These are phyloP conservation scores for Hydrozoanthus tunicans DNA, from an alignment of 64 coral and sea anemone genomes.

Conservation along the genomic window DNA sequence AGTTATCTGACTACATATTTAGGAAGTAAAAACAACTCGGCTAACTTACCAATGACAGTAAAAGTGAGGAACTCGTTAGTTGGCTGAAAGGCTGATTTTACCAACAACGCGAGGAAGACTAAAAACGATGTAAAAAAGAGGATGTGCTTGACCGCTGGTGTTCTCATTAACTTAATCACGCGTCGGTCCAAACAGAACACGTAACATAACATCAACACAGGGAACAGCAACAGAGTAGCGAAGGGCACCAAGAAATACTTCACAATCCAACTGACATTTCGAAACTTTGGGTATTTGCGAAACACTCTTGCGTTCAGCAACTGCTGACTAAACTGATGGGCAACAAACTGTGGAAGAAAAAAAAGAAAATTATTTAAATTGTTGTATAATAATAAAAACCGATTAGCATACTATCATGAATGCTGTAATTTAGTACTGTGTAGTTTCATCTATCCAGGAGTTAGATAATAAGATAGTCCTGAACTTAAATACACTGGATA, in stretches of 20 bases:
- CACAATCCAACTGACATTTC: conserved; percentile 7
- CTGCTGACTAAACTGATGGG: conserved; percentile 11
- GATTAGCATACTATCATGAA: neutral
- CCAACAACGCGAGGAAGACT: neutral
- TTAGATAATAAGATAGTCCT: too few relatives aligned
- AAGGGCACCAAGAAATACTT: conserved; percentile 19
- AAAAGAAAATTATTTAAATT: neutral
- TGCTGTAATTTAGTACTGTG: neutral
- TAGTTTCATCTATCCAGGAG: too few relatives aligned
- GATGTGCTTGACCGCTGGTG: conserved; percentile 15
- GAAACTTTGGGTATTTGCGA: neutral
- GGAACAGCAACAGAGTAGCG: neutral
- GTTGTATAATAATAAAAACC: neutral
- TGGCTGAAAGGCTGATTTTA: neutral
- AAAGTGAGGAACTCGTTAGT: neutral
- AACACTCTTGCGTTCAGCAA: conserved; percentile 14
- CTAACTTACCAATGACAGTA: neutral
- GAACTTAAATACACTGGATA: too few relatives aligned
- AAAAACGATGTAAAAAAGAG: conserved; percentile 1
- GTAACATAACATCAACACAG: neutral
- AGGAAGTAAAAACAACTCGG: neutral
- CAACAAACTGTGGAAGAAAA: conserved; percentile 9
- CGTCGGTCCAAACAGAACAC: neutral
- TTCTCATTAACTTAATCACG: neutral
- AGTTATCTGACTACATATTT: too few relatives aligned